Percentiles rank a stretch among this genome's conserved stretches.
Conservation (phyloP, 2,797 vertebrate genomes). For the Hyperoplus immaculatus region DNA sequence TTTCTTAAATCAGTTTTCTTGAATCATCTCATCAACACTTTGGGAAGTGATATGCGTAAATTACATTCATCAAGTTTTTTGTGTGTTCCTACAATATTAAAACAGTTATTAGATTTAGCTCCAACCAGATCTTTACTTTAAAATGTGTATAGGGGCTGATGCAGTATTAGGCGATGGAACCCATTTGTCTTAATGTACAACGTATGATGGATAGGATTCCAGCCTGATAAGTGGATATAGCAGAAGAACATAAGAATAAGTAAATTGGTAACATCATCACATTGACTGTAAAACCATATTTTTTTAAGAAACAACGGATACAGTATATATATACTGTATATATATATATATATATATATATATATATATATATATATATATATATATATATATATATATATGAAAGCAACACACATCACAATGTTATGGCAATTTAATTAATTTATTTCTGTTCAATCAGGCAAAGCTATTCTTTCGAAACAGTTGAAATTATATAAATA, state of each 20-base stretch:
- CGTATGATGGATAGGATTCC: background rate
- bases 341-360: too few species aligned
- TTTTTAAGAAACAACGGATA: too few species aligned
- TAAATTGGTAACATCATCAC: background rate
- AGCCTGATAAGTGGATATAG: background rate
- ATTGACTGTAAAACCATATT: background rate
- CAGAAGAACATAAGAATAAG: background rate
- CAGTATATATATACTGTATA: too few species aligned
- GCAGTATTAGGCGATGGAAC: background rate
- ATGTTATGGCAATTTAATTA: constrained; percentile 68
- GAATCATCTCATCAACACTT: too few species aligned
- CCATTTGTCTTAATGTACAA: background rate
- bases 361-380: too few species aligned
- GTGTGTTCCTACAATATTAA: background rate
- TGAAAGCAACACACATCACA: constrained; percentile 42
- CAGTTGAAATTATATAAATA: constrained; percentile 58
- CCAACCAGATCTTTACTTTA: background rate
- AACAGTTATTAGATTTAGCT: background rate
- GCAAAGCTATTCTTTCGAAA: constrained; percentile 80
- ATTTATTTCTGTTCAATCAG: constrained; percentile 86
- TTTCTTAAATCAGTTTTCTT: too few species aligned
- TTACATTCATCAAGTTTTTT: background rate
- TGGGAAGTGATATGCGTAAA: background rate
- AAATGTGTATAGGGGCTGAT: background rate
- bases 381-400: background rate